phyloP scores from a whole-genome alignment of 2,797 vertebrate species.

The Mus spretus region DNA sequence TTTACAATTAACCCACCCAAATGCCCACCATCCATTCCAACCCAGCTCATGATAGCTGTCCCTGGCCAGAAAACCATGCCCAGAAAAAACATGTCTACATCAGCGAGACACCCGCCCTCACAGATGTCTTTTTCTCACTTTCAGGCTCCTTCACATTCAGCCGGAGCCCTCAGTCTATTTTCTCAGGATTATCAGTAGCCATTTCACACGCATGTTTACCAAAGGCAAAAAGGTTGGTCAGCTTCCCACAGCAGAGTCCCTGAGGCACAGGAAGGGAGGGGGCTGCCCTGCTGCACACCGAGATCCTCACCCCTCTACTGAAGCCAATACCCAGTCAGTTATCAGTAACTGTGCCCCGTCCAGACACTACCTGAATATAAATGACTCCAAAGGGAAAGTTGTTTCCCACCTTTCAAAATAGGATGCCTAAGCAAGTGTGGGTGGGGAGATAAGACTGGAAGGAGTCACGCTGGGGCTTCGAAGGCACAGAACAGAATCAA shows the following conservation, averaged over 20 bases:
- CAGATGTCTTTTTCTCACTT: slow-evolving; percentile 63
- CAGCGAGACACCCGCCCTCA: neutral
- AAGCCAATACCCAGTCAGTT: neutral
- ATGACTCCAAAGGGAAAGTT: slow-evolving; percentile 22
- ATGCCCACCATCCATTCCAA: neutral
- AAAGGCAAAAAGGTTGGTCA: neutral
- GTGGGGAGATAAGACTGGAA: slow-evolving; percentile 62
- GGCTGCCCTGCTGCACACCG: neutral
- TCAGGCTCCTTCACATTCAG: neutral
- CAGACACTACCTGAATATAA: slow-evolving; percentile 25
- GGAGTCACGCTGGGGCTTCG: neutral
- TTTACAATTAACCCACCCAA: neutral
- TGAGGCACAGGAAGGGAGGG: fast-evolving
- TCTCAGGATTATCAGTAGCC: slow-evolving; percentile 68
- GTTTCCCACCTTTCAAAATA: slow-evolving; percentile 69
- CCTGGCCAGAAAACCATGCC: neutral
- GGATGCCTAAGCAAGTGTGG: slow-evolving; percentile 59
- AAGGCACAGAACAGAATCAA: slow-evolving; percentile 59
- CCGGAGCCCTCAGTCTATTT: slow-evolving; percentile 3
- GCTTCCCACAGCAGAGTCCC: slow-evolving; percentile 9
- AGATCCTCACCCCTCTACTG: neutral
- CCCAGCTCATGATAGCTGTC: neutral
- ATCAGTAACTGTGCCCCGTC: neutral
- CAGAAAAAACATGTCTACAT: neutral
- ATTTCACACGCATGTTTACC: neutral